Conservation (phyloP, 1,140 invertebrate genomes). For the Aphelinus certus region DNA sequence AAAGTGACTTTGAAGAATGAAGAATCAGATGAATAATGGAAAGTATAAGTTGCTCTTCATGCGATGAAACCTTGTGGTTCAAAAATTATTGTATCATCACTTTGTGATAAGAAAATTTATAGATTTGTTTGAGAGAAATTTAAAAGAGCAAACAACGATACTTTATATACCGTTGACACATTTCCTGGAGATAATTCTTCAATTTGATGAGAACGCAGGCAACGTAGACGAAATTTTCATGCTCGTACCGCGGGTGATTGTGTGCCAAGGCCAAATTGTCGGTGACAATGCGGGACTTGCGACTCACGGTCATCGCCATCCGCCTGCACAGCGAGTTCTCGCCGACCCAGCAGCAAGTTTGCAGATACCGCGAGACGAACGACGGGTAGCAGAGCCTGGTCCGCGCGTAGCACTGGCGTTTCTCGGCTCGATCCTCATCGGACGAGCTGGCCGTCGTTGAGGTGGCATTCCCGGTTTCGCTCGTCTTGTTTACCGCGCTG, state of each 20-base stretch:
- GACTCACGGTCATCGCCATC: neutral
- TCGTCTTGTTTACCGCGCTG: conserved; percentile 24
- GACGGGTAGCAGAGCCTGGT: neutral
- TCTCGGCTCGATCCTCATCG: conserved; percentile 40
- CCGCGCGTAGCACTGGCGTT: conserved; percentile 43
- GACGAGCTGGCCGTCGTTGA: conserved; percentile 26
- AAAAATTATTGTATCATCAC: no score
- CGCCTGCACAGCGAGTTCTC: neutral
- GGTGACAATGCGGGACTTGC: neutral
- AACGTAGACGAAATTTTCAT: neutral
- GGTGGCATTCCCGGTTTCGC: conserved; percentile 23
- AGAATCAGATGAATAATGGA: no score
- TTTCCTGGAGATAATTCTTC: neutral
- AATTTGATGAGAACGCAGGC: neutral
- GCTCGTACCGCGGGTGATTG: neutral
- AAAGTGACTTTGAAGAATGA: no score
- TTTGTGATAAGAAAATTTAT: no score
- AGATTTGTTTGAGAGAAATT: no score
- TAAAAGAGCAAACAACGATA: no score
- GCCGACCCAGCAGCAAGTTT: neutral
- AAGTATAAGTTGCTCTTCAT: no score
- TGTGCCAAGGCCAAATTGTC: neutral
- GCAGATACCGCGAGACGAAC: neutral
- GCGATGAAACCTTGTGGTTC: no score
- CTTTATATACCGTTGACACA: neutral